Percentiles rank a stretch among this genome's conserved stretches.
phyloP scores from a whole-genome alignment of 2,888 invertebrate species.

The Melieria picta region DNA sequence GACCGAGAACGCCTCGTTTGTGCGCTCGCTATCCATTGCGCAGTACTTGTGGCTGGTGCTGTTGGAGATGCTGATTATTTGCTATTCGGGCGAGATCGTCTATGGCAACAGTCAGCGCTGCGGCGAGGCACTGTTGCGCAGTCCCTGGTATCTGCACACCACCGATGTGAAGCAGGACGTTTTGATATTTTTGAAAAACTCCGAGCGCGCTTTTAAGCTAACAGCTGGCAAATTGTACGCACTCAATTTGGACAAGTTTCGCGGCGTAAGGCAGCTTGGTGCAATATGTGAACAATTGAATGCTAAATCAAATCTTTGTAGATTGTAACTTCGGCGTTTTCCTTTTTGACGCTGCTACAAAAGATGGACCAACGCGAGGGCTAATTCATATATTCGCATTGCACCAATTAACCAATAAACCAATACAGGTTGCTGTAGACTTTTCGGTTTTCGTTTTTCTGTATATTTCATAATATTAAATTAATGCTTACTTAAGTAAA shows the following conservation, averaged over 20 bases:
- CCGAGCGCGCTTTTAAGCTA: background rate
- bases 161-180: background rate
- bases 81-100: slow-evolving; percentile 56
- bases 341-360: slow-evolving; percentile 58
- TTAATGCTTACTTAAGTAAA: slow-evolving; percentile 17
- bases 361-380: slow-evolving; percentile 51
- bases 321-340: slow-evolving; percentile 59
- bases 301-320: slow-evolving; percentile 37
- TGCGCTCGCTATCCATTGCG: slow-evolving; percentile 52
- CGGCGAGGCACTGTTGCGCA: slow-evolving; percentile 55
- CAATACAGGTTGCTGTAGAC: slow-evolving; percentile 1
- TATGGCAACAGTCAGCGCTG: slow-evolving; percentile 54
- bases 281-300: too few relatives aligned
- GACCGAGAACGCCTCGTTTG: slow-evolving; percentile 52
- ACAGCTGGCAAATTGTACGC: background rate
- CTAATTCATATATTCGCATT: slow-evolving; percentile 2
- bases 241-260: background rate
- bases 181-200: background rate
- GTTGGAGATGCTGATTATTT: slow-evolving; percentile 58
- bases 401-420: background rate
- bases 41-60: slow-evolving; percentile 56
- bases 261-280: background rate
- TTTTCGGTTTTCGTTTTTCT: slow-evolving; percentile 2
- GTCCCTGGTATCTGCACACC: slow-evolving; percentile 55
- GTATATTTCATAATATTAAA: slow-evolving; percentile 21